Evolutionary conservation across 2,113 vertebrate genomes (phyloP).

Genomic region (Malurus cyaneus): DNA sequence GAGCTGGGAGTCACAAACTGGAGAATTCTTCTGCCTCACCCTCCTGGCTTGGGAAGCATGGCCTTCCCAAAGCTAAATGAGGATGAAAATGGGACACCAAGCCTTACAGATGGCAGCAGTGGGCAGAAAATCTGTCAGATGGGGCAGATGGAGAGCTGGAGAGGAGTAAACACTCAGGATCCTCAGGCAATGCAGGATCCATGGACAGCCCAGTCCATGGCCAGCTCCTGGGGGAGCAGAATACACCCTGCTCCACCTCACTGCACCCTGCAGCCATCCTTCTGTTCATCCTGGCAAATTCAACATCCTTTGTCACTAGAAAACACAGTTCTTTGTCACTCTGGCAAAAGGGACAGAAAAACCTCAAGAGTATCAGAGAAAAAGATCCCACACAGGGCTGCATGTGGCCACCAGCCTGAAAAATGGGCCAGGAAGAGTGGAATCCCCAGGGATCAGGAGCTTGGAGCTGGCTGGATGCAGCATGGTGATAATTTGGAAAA

Average conservation of each 20-base stretch:
- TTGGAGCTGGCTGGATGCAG: background rate
- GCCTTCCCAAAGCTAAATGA: background rate
- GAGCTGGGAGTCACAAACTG: accelerated
- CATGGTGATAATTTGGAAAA: accelerated
- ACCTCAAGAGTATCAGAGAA: background rate
- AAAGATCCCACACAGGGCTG: background rate
- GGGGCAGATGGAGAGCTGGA: background rate
- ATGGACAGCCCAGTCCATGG: background rate
- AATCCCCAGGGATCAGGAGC: background rate
- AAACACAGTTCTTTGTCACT: background rate
- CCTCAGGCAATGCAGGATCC: background rate
- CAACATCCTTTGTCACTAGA: background rate
- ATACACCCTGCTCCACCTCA: background rate
- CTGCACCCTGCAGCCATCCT: background rate
- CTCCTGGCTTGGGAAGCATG: background rate
- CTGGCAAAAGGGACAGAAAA: background rate
- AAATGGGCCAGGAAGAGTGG: background rate
- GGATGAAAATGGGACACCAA: background rate
- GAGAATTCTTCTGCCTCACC: background rate
- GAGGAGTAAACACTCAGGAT: background rate
- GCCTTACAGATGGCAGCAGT: background rate
- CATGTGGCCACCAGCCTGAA: accelerated
- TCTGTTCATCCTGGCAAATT: background rate
- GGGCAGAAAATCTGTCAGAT: background rate
- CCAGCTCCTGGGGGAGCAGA: background rate